A percentile compares a stretch with the other conserved stretches of the same genome.
These are phyloP conservation scores for Branchellion lobata DNA, from an alignment of 2,888 invertebrate species.

Conservation along the genomic window DNA sequence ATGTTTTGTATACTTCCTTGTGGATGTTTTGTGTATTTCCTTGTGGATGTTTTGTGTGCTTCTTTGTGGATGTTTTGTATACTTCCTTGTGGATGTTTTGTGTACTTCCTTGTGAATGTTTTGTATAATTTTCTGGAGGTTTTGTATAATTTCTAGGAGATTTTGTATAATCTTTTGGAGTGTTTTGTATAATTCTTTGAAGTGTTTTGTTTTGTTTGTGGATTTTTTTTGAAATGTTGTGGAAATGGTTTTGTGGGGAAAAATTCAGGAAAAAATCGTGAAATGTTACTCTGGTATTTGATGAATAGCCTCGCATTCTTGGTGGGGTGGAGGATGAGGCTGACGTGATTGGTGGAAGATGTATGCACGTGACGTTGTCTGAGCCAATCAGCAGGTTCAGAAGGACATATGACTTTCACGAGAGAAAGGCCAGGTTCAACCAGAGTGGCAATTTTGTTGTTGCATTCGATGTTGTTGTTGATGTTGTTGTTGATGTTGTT, in stretches of 20 bases:
- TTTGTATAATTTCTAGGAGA: background rate
- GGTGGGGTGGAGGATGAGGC: background rate
- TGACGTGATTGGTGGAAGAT: slow-evolving; percentile 28
- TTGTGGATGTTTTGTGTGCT: too few species aligned
- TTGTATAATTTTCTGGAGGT: background rate
- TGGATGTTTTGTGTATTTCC: too few species aligned
- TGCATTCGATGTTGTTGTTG: background rate
- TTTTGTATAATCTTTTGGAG: too few species aligned
- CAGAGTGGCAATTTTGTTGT: slow-evolving; percentile 19
- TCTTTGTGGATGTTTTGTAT: too few species aligned
- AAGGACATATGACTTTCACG: slow-evolving; percentile 16
- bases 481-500: background rate
- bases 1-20: too few species aligned
- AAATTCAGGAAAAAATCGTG: too few species aligned
- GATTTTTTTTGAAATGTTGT: too few species aligned
- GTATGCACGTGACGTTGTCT: slow-evolving; percentile 40
- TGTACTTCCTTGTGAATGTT: background rate
- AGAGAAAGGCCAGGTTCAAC: slow-evolving; percentile 12
- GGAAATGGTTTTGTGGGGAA: too few species aligned
- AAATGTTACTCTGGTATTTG: slow-evolving; percentile 15
- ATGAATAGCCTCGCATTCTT: background rate
- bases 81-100: too few species aligned
- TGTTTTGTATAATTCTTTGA: too few species aligned
- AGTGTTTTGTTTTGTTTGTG: too few species aligned
- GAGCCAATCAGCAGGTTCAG: slow-evolving; percentile 12